Conservation (phyloP, 2,797 vertebrate species). For the Thunnus albacares region DNA sequence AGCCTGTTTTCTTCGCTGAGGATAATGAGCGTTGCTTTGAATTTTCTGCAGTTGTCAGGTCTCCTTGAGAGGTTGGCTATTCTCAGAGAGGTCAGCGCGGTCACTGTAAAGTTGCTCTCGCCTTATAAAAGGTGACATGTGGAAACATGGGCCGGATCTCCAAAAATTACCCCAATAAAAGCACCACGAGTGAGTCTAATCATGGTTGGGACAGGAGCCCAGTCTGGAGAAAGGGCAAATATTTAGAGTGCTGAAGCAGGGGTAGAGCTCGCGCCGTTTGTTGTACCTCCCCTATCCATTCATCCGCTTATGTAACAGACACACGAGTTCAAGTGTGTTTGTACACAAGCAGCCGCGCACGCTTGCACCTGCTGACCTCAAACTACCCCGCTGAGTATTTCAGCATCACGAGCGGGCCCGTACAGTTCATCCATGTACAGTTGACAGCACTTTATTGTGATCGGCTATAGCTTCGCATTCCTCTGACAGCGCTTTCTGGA, state of each 20-base stretch:
- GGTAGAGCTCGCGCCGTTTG: slow-evolving; percentile 2
- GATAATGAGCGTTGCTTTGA: slow-evolving; percentile 66
- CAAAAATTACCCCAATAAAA: slow-evolving; percentile 61
- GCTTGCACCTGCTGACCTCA: slow-evolving; percentile 11
- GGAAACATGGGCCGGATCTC: slow-evolving; percentile 64
- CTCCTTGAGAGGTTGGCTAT: slow-evolving; percentile 56
- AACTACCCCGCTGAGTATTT: slow-evolving; percentile 38
- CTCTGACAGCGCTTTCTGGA: too few species aligned
- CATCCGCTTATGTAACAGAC: slow-evolving; percentile 25
- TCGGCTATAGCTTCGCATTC: too few species aligned
- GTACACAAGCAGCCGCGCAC: neutral
- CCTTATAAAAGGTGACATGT: slow-evolving; percentile 69
- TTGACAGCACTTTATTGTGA: neutral
- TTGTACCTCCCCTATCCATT: slow-evolving; percentile 6
- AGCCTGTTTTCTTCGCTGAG: slow-evolving; percentile 67
- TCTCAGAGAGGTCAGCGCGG: slow-evolving; percentile 61
- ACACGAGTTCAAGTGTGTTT: neutral
- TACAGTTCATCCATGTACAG: neutral
- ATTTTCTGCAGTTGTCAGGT: slow-evolving; percentile 59
- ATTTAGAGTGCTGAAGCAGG: slow-evolving; percentile 21
- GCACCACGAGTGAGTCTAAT: slow-evolving; percentile 49
- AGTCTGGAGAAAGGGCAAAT: slow-evolving; percentile 46
- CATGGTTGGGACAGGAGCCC: slow-evolving; percentile 49
- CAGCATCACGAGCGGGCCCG: slow-evolving; percentile 43
- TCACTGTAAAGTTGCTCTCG: slow-evolving; percentile 63